Evolutionary conservation across 2,888 invertebrate species (phyloP).

Genomic region (Euplagia quadripunctaria): DNA sequence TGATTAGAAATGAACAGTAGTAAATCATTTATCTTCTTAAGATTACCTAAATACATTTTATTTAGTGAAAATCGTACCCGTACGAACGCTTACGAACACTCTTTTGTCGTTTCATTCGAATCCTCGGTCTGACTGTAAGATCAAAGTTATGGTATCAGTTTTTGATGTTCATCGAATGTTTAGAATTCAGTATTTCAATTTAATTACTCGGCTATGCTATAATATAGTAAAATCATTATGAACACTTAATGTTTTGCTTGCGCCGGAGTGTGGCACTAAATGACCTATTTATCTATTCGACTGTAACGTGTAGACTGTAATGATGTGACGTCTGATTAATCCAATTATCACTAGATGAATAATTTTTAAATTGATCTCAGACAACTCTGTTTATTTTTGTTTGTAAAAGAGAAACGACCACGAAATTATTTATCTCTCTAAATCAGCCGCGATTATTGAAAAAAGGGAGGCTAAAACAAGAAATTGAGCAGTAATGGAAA

Average conservation of each 20-base stretch:
- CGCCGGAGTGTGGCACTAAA: conserved; percentile 18
- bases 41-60: too few relatives aligned
- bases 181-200: background rate
- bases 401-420: background rate
- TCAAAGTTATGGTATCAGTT: background rate
- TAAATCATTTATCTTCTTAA: background rate
- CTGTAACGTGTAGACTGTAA: conserved; percentile 26
- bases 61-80: too few relatives aligned
- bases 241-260: conserved; percentile 15
- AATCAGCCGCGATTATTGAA: background rate
- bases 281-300: conserved; percentile 37
- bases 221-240: conserved; percentile 13
- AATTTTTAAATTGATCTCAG: background rate
- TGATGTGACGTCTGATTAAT: conserved; percentile 26
- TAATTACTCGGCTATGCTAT: background rate
- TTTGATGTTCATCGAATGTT: background rate
- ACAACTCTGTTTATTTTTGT: background rate
- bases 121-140: too few relatives aligned
- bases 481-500: background rate
- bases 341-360: conserved; percentile 24
- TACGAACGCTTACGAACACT: too few relatives aligned
- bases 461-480: background rate
- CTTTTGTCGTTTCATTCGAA: too few relatives aligned
- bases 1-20: background rate
- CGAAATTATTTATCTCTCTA: background rate